Evolutionary conservation across 1,140 invertebrate genomes (phyloP), one percentile per base, ranked within the genome.

Genomic region (Brachionus calyciflorus): DNA sequence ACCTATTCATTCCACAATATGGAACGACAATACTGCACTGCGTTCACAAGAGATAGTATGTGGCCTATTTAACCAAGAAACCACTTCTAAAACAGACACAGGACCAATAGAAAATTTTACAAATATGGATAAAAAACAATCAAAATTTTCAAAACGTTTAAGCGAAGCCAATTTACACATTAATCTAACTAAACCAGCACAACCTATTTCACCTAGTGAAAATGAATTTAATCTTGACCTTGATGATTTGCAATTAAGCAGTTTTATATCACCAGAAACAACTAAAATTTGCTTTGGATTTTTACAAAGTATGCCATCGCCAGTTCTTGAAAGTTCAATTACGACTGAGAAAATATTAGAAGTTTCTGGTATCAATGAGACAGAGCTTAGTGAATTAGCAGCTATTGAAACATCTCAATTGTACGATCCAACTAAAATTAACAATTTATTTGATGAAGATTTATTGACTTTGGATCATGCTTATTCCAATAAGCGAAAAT

Each of bases 41-140:
- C 60, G 9, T 65, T 44, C 19, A 65, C 60, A 41, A 65, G 37
- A 65, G 60, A 65, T 24, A 65, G 60, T 24, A 44, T 65, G 60
- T 65, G 60, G 60, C 60, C 60, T 65, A 65, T 65, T 65, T 65
- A 44, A 65, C 60, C 60, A 10, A 17, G 55, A 37, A 12, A 37
- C 19, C 12, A 37, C 14, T 7, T 28, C 30, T 9, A 14, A 46
- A 10, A 14, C n/a, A 7, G n/a, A 46, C n/a, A n/a, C n/a, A n/a
- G n/a, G n/a, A n/a, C n/a, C n/a, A n/a, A n/a, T n/a, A n/a, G n/a
- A 46, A 46, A 46, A 7, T 17, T 14, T 7, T 17, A 65, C 10
- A 19, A 65, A 65, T 65, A 3, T 21, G 19, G n/a, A 44, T 10
- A 37, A 41, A 65, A 65, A 65, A 44, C 9, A 65, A 21, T n/a